Evolutionary conservation across 2,113 vertebrate genomes (phyloP), one percentile per base, ranked within the genome.

Genomic region (Herpetotheres cachinnans): DNA sequence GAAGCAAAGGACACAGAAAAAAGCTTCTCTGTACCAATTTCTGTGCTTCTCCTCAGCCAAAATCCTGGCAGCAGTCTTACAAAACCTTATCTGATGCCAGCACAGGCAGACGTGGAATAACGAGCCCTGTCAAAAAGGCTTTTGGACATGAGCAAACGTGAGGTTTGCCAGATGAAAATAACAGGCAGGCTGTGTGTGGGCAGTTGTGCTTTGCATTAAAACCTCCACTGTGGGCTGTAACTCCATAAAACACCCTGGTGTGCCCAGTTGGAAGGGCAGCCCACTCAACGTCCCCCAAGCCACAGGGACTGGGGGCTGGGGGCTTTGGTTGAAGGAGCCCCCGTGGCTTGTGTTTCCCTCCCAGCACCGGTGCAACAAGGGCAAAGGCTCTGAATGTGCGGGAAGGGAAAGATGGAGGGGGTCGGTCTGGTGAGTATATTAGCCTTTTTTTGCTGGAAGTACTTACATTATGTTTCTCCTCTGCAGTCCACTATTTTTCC

Each of bases 401-500:
- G 59, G 72, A 82, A 54, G 19, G 26, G 10, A 7, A 52, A 65
- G 44, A 12, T 44, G 32, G 67, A 47, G 18, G 27, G 32, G 15
- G 24, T 10, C 2, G 1, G 25, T 34, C 30, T 20, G 47, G 30
- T 9, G 16, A 9, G 4, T 17, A 1, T 13, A 30, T 21, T 8
- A 46, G 26, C 11, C 34, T 59, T 72, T 27, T 25, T 32, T 40
- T 72, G 16, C 58, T 79, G 47, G 65, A 66, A 72, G 11, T 10
- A 19, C 22, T 67, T 21, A 25, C 7, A 8, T 40, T 7, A 24
- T 67, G 21, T 18, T 52, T 29, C 36, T 88, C 26, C 59, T 74
- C 32, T 61, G 17, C 47, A 14, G 17, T 11, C 30, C 36, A 17
- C 32, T 42, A 1, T 46, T 62, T 56, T 78, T 21, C 21, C 36